phyloP scores from a whole-genome alignment of 2,888 invertebrate genomes.

The Zaprionus bogoriensis region DNA sequence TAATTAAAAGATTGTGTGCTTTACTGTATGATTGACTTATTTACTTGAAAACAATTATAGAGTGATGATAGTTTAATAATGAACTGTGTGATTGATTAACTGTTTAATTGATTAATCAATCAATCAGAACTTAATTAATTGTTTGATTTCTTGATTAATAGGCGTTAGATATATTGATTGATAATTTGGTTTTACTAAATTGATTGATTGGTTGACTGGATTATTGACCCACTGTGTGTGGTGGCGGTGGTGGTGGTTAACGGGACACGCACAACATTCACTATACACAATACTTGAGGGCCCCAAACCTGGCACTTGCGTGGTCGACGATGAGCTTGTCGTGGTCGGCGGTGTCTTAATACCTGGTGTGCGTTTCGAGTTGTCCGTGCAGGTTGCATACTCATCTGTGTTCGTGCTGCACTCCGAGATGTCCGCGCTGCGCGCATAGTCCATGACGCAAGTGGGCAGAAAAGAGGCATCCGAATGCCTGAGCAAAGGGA shows the following conservation, averaged over 20 bases:
- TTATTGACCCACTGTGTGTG: slow-evolving; percentile 24
- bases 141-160: no score
- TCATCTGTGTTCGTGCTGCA: slow-evolving; percentile 93
- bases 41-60: no score
- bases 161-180: no score
- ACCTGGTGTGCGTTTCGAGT: slow-evolving; percentile 86
- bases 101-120: no score
- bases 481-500: slow-evolving; percentile 49
- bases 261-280: slow-evolving; percentile 24
- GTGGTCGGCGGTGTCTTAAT: slow-evolving; percentile 83
- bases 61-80: no score
- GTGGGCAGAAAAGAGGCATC: slow-evolving; percentile 58
- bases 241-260: background rate
- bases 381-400: slow-evolving; percentile 93
- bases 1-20: no score
- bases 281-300: slow-evolving; percentile 36
- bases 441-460: slow-evolving; percentile 70
- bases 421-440: slow-evolving; percentile 91
- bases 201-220: background rate
- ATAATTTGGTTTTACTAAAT: no score
- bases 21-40: no score
- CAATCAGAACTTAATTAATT: no score
- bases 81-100: no score
- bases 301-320: slow-evolving; percentile 84
- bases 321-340: slow-evolving; percentile 83